These are phyloP conservation scores for Rostratula benghalensis DNA, from an alignment of 2,113 vertebrate species.

Conservation along the genomic window DNA sequence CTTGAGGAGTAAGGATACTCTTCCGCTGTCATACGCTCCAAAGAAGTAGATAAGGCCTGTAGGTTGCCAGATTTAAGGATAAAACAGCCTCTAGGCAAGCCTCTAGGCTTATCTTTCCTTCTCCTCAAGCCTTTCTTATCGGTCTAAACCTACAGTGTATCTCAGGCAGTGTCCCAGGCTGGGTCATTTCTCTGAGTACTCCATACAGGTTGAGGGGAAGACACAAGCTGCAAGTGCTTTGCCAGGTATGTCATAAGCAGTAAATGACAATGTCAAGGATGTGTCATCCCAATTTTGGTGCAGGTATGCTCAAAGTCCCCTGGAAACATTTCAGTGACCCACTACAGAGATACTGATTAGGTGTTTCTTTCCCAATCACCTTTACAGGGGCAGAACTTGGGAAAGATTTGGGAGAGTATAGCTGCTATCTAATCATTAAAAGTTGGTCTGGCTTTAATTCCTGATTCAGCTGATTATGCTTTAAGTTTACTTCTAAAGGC, in stretches of 20 bases:
- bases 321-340: not conserved
- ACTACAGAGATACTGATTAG: not conserved
- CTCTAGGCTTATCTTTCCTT: not conserved
- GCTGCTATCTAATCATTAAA: not conserved
- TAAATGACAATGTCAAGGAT: not conserved
- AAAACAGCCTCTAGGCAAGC: not conserved
- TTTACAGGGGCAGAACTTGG: not conserved
- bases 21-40: not conserved
- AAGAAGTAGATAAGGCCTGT: not conserved
- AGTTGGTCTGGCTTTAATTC: not conserved
- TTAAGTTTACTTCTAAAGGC: not conserved
- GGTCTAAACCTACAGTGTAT: not conserved
- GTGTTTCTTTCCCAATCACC: not conserved
- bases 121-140: not conserved
- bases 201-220: not conserved
- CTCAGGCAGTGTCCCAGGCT: not conserved
- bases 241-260: not conserved
- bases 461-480: not conserved
- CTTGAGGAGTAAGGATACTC: not conserved
- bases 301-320: not conserved
- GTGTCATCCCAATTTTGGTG: not conserved
- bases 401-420: not conserved
- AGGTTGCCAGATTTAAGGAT: not conserved
- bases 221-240: not conserved
- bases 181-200: not conserved